phyloP scores from a whole-genome alignment of 1,140 invertebrate species.

The Trichonephila inaurata region DNA sequence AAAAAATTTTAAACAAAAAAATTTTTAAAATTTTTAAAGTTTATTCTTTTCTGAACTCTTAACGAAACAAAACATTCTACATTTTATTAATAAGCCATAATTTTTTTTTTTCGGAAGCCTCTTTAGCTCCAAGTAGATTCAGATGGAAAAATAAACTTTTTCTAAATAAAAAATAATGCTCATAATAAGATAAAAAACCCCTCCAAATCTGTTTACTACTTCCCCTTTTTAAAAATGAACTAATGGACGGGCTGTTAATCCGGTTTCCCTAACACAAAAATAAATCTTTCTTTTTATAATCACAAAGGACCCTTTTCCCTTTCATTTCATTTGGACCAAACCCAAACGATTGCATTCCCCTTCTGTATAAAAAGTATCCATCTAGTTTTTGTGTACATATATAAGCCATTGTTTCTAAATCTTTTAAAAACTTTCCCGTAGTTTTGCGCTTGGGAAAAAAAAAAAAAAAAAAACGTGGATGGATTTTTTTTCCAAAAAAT shows the following conservation, averaged over 20 bases:
- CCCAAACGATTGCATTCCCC: background rate
- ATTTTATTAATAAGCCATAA: too few relatives aligned
- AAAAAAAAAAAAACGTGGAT: background rate
- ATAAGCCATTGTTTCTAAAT: background rate
- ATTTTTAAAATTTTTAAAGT: too few relatives aligned
- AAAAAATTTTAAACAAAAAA: too few relatives aligned
- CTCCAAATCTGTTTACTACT: too few relatives aligned
- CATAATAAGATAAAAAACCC: too few relatives aligned
- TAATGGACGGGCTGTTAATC: background rate
- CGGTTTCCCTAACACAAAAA: background rate
- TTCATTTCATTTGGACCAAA: slow-evolving; percentile 7
- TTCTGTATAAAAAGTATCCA: background rate
- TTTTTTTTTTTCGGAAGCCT: too few relatives aligned
- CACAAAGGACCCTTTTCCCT: background rate
- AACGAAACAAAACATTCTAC: too few relatives aligned
- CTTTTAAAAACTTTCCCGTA: slow-evolving; percentile 24
- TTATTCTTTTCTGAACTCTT: too few relatives aligned
- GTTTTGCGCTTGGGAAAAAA: background rate
- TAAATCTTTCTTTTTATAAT: background rate
- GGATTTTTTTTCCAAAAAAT: background rate
- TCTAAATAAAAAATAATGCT: too few relatives aligned
- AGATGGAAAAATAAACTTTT: background rate
- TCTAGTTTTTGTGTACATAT: background rate
- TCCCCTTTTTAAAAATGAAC: too few relatives aligned
- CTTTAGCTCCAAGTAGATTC: too few relatives aligned